phyloP scores from a whole-genome alignment of 2,113 vertebrate species.

The Tauraco erythrolophus region DNA sequence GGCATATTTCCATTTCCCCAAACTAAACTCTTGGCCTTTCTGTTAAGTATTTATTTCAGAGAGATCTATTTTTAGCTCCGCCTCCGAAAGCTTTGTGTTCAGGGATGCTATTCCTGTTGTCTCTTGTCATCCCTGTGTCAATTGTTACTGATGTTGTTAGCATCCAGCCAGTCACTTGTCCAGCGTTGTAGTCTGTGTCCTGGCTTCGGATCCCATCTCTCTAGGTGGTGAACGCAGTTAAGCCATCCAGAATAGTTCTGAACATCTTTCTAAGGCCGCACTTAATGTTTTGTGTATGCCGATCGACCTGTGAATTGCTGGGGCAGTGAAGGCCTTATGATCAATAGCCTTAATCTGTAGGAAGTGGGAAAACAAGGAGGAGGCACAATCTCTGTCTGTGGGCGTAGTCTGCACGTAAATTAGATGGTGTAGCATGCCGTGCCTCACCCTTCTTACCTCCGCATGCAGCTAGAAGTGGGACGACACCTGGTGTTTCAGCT shows the following conservation, averaged over 20 bases:
- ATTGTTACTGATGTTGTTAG: not conserved
- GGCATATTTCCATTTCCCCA: not conserved
- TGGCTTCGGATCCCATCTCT: not conserved
- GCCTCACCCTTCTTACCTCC: not conserved
- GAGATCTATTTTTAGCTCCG: not conserved
- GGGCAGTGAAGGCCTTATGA: not conserved
- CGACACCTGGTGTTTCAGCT: not conserved
- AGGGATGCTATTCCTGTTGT: not conserved
- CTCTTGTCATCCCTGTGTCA: not conserved
- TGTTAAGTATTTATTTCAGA: not conserved
- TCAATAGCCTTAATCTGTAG: not conserved
- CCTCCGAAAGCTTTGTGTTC: constrained; percentile 8
- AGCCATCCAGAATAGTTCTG: not conserved
- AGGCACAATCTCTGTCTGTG: not conserved
- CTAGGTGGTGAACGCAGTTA: not conserved
- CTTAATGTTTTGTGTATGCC: not conserved
- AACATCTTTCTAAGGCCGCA: not conserved
- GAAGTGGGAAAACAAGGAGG: not conserved
- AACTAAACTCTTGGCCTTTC: not conserved
- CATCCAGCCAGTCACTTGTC: not conserved
- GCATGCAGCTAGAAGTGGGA: not conserved
- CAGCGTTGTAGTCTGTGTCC: not conserved
- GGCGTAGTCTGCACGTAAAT: not conserved
- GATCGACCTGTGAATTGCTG: not conserved
- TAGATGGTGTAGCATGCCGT: not conserved